Evolutionary conservation across 2,113 vertebrate species (phyloP).

Genomic region (Buteo buteo): DNA sequence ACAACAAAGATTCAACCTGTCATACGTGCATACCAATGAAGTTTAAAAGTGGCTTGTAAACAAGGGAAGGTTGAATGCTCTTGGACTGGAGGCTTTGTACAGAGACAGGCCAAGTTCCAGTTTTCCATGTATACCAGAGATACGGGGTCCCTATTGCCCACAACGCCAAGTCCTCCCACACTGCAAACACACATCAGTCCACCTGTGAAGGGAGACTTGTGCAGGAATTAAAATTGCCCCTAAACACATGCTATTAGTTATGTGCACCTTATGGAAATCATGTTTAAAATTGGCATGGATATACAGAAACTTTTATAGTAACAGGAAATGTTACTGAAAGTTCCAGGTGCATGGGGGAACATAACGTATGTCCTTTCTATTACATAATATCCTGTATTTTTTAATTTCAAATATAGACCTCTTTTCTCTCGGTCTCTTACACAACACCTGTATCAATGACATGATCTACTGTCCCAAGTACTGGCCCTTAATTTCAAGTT

Average conservation of each 20-base stretch:
- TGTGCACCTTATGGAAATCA: neutral
- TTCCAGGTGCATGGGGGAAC: constrained; percentile 25
- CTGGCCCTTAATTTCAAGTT: neutral
- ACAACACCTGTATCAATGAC: neutral
- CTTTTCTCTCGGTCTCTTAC: neutral
- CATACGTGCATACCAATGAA: neutral
- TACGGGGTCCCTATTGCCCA: neutral
- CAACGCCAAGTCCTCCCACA: neutral
- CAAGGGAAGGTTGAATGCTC: neutral
- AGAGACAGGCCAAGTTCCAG: neutral
- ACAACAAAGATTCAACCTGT: neutral
- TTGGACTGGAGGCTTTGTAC: neutral
- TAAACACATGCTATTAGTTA: constrained; percentile 14
- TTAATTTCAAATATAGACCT: constrained; percentile 9
- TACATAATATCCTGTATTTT: constrained; percentile 40
- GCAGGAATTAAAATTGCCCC: neutral
- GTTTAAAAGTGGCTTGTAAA: neutral
- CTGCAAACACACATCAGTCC: neutral
- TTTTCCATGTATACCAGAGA: neutral
- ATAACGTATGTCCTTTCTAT: constrained; percentile 24
- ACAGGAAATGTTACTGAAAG: constrained; percentile 37
- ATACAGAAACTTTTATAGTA: constrained; percentile 14
- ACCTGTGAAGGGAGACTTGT: neutral
- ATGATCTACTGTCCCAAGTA: neutral
- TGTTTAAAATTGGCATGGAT: constrained; percentile 19